Evolutionary conservation across 2,113 vertebrate species (phyloP).

Genomic region (Asarcornis scutulata): DNA sequence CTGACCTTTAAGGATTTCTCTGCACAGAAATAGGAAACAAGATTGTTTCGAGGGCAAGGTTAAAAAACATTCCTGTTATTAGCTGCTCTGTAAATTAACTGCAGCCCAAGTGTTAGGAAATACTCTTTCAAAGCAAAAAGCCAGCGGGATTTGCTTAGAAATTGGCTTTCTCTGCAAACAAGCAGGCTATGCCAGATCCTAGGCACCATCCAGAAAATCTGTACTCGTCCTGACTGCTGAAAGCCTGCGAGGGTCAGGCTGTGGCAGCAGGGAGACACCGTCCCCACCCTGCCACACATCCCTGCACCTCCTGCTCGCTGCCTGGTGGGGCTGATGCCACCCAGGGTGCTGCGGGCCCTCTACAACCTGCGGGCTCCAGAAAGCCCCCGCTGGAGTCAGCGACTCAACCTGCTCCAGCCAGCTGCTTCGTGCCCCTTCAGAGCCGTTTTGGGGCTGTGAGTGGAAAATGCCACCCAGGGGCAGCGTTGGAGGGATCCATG

Average conservation of each 20-base stretch:
- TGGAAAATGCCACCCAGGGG: too few relatives aligned
- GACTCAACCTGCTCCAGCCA: too few relatives aligned
- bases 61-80: not conserved
- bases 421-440: too few relatives aligned
- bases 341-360: too few relatives aligned
- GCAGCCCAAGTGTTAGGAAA: not conserved
- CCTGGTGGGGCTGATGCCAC: too few relatives aligned
- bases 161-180: not conserved
- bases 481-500: too few relatives aligned
- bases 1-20: slow-evolving; percentile 11
- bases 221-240: not conserved
- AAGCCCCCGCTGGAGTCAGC: too few relatives aligned
- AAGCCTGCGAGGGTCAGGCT: too few relatives aligned
- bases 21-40: not conserved
- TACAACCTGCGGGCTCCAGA: too few relatives aligned
- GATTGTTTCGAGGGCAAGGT: not conserved
- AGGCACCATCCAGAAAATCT: not conserved
- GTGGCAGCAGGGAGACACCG: not conserved
- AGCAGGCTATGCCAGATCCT: not conserved
- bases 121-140: not conserved
- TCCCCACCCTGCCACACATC: not conserved
- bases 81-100: not conserved
- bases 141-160: not conserved
- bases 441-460: too few relatives aligned
- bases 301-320: too few relatives aligned